Percentiles rank a stretch among this genome's conserved stretches.
These are phyloP conservation scores for Anoplophora glabripennis DNA, from an alignment of 1,140 invertebrate species.

Conservation along the genomic window DNA sequence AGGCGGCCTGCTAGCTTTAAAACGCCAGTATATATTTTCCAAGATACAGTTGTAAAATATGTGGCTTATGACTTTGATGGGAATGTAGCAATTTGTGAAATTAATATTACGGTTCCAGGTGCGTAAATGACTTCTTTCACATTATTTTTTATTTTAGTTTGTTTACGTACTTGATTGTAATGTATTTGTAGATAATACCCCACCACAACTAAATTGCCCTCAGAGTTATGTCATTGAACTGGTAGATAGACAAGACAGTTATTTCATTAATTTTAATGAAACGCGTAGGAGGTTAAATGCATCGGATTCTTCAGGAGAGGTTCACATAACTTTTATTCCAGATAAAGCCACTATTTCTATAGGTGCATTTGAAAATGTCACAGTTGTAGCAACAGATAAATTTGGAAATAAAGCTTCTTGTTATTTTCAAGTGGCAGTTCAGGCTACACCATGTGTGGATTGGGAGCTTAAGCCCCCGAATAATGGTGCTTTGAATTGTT, in stretches of 20 bases:
- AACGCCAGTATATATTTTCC: conserved; percentile 84
- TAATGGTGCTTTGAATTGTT: conserved; percentile 84
- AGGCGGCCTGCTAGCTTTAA: conserved; percentile 87
- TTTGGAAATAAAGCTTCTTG: conserved; percentile 88
- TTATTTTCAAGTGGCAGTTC: conserved; percentile 90
- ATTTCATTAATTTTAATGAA: conserved; percentile 90
- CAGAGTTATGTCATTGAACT: conserved; percentile 94
- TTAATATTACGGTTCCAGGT: conserved; percentile 89
- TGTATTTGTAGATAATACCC: conserved; percentile 73
- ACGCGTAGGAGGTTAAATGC: conserved; percentile 81
- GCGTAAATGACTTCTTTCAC: conserved; percentile 23
- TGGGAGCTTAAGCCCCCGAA: conserved; percentile 88
- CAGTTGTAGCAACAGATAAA: conserved; percentile 84
- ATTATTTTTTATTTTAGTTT: not conserved
- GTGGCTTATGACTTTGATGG: conserved; percentile 95
- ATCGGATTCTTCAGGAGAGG: conserved; percentile 86
- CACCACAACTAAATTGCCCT: conserved; percentile 89
- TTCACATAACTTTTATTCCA: conserved; percentile 78
- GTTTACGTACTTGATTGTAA: not conserved
- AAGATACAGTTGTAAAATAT: conserved; percentile 91
- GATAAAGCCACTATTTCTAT: conserved; percentile 84
- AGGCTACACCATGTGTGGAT: conserved; percentile 90
- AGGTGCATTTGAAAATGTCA: conserved; percentile 91
- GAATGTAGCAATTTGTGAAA: conserved; percentile 94
- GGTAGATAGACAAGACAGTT: conserved; percentile 85